Evolutionary conservation across 2,797 vertebrate genomes (phyloP).

Genomic region (Muraenolepis orangiensis): DNA sequence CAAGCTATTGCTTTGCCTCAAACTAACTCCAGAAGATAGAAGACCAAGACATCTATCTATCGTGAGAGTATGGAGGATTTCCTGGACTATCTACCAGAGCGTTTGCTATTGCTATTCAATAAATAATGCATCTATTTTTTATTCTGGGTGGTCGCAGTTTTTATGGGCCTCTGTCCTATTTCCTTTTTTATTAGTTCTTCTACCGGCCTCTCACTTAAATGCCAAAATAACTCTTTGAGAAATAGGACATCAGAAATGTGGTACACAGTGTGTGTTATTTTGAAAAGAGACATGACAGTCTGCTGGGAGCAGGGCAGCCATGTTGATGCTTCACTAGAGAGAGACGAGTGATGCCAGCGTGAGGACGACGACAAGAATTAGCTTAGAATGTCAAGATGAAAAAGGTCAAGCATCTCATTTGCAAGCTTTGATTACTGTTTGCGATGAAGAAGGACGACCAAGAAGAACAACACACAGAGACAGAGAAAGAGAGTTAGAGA

Average conservation of each 20-base stretch:
- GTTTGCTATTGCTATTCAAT: constrained; percentile 51
- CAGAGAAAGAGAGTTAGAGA: too few relatives aligned
- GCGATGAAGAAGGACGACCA: not conserved
- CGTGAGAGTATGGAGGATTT: constrained; percentile 10
- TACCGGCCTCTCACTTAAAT: constrained; percentile 37
- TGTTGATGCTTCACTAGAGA: not conserved
- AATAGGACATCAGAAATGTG: constrained; percentile 33
- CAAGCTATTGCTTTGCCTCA: not conserved
- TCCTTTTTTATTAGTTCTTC: constrained; percentile 23
- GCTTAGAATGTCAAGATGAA: not conserved
- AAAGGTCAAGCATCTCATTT: not conserved
- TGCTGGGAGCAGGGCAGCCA: not conserved
- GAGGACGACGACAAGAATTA: not conserved
- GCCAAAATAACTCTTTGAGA: constrained; percentile 25
- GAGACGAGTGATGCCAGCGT: not conserved
- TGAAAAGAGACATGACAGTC: not conserved
- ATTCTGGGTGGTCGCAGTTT: constrained; percentile 56
- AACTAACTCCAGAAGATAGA: constrained; percentile 14
- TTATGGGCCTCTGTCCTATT: constrained; percentile 56
- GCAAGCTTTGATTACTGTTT: not conserved
- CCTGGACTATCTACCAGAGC: constrained; percentile 20
- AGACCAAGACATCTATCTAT: constrained; percentile 19
- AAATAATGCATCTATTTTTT: constrained; percentile 62
- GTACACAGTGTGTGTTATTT: not conserved
- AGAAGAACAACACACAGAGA: not conserved